Base-by-base conservation (phyloP, 2,797 vertebrate species). In the Paratrypauchen microcephalus region DNA sequence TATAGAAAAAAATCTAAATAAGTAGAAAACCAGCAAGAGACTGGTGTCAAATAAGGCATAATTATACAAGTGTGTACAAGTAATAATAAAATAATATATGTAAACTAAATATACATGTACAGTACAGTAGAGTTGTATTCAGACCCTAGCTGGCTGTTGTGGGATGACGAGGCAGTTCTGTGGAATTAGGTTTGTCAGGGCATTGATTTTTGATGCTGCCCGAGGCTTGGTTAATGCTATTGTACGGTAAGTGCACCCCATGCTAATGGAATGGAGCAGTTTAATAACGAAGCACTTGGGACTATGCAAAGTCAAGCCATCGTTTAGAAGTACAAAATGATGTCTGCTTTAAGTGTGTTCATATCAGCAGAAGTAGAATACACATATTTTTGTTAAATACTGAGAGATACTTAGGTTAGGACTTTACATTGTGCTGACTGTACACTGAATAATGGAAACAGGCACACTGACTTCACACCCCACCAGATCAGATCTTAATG, bases 81-180 rank as follows among this genome's bases (percentile, higher is more conserved):
- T 32, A 32, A 32, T 6, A 36, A 9, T 8, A 2, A 1, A 36
- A 8, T 8, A 9, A 9, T 36, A 36, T 36, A 36, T 2, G 32
- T 36, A 36, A 36, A 36, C 7, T 9, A 9, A 36, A 32, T 32
- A 6, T 2, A 36, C 32, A 36, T 2, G 8, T 36, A 32, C 84
- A 81, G 70, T 67, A 28, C 75, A 77, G 83, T 84, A 88, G 78
- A 72, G 71, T 80, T 82, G 83, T 83, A 91, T 90, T 91, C 84
- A 88, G 88, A 76, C 73, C 65, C 55, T 9, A 41, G 64, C 75
- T 24, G 63, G 67, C 79, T 45, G 70, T 16, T 58, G 45, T 83
- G 78, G 79, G 83, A 70, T 83, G 80, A 83, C 74, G 59, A 24
- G 16, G 36, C 39, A 30, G 32, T 32, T 48, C 66, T 63, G 30